phyloP scores from a whole-genome alignment of 2,113 vertebrate genomes.

The Sylvilagus bachmani region DNA sequence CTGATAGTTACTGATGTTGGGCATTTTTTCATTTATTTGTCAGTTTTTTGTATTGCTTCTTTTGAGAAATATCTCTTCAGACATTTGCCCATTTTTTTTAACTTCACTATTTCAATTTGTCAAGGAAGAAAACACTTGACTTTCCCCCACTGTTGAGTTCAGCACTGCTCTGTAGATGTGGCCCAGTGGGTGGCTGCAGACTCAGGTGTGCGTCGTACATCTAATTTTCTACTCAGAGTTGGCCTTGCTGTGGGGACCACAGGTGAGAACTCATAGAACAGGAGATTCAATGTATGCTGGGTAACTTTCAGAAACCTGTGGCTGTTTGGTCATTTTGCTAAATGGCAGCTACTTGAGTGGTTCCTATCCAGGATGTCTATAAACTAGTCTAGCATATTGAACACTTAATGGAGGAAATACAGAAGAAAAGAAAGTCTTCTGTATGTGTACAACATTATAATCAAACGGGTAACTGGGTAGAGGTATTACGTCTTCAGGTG shows the following conservation, averaged over 20 bases:
- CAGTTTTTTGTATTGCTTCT: too few relatives aligned
- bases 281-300: neutral
- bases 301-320: neutral
- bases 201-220: neutral
- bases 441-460: neutral
- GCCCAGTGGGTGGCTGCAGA: accelerated
- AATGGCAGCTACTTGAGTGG: neutral
- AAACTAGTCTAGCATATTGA: neutral
- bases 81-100: too few relatives aligned
- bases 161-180: neutral
- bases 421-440: neutral
- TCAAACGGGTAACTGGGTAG: neutral
- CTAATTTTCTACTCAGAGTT: neutral
- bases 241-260: neutral
- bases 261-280: neutral
- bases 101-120: neutral
- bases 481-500: neutral
- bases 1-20: too few relatives aligned
- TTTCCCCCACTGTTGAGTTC: neutral
- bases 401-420: neutral
- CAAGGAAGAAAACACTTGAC: neutral
- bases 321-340: neutral
- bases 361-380: neutral
- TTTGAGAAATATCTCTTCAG: too few relatives aligned
- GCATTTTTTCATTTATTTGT: too few relatives aligned